A percentile compares a stretch with the other conserved stretches of the same genome.
phyloP scores from a whole-genome alignment of 2,113 vertebrate genomes.

The Malaclemys terrapin region DNA sequence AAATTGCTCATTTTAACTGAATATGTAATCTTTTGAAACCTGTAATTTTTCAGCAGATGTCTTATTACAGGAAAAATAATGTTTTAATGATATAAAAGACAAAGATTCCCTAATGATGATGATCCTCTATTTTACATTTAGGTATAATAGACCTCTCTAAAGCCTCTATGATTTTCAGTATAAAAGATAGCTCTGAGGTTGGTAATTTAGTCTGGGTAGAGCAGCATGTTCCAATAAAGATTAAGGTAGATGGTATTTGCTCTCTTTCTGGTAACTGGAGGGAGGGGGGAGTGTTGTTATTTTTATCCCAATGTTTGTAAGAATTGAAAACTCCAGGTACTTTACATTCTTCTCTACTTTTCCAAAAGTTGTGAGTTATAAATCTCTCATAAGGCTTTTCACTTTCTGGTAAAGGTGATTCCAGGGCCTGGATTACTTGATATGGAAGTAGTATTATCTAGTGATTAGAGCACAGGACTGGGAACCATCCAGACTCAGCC shows the following conservation, averaged over 20 bases:
- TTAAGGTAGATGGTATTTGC: neutral
- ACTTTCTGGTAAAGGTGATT: neutral
- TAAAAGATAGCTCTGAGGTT: neutral
- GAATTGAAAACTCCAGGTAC: neutral
- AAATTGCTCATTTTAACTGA: constrained; percentile 5
- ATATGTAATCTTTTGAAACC: neutral
- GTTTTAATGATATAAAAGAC: neutral
- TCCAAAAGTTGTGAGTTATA: neutral
- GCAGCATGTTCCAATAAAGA: neutral
- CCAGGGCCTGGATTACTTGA: neutral
- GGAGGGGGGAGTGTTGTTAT: neutral
- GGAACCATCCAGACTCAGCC: neutral
- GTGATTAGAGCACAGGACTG: neutral
- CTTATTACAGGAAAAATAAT: neutral
- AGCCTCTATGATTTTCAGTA: neutral
- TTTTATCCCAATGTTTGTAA: neutral
- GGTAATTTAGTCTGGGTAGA: neutral
- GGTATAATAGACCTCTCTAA: accelerated
- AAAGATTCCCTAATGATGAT: neutral
- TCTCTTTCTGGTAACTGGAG: neutral
- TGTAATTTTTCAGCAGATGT: neutral
- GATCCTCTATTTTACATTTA: neutral
- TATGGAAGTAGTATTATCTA: neutral
- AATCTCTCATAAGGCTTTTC: neutral
- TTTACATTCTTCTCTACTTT: neutral